Percentiles rank a stretch among this genome's conserved stretches.
phyloP scores from a whole-genome alignment of 1,140 invertebrate species.

The Euwallacea similis region DNA sequence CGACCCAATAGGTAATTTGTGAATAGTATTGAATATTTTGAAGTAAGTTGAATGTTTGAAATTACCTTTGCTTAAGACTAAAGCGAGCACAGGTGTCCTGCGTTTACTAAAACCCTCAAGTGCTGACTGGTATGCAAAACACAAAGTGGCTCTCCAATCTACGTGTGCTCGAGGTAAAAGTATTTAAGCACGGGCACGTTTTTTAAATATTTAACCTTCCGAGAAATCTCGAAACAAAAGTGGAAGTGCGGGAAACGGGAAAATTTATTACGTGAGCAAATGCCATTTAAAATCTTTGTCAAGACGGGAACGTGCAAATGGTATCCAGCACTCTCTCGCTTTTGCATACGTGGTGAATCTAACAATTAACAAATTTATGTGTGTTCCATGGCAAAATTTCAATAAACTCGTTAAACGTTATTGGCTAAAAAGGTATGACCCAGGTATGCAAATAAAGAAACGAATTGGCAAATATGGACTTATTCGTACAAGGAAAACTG shows the following conservation, averaged over 20 bases:
- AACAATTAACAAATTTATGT: no score
- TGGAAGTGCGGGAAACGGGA: slow-evolving; percentile 6
- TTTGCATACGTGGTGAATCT: no score
- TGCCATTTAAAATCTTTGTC: slow-evolving; percentile 14
- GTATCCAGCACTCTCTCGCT: slow-evolving; percentile 3
- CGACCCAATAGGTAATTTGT: no score
- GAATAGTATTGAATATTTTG: no score
- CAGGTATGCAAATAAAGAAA: not conserved
- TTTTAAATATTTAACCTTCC: slow-evolving; percentile 32
- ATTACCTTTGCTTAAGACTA: not conserved
- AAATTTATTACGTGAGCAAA: slow-evolving; percentile 23
- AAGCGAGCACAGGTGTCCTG: slow-evolving; percentile 2
- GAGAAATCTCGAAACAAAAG: slow-evolving; percentile 19
- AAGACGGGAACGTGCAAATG: not conserved
- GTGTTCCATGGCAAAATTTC: no score
- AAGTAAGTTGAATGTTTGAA: no score
- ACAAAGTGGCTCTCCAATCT: slow-evolving; percentile 9
- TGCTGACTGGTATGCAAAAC: slow-evolving; percentile 1
- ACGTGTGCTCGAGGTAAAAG: not conserved
- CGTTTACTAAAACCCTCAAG: slow-evolving; percentile 1
- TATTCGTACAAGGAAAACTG: not conserved
- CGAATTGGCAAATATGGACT: not conserved
- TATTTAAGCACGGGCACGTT: slow-evolving; percentile 31
- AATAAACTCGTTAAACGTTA: no score
- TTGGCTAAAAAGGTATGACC: no score